Evolutionary conservation across 2,113 vertebrate species (phyloP), one percentile per base, ranked within the genome.

Genomic region (Indicator maculatus): DNA sequence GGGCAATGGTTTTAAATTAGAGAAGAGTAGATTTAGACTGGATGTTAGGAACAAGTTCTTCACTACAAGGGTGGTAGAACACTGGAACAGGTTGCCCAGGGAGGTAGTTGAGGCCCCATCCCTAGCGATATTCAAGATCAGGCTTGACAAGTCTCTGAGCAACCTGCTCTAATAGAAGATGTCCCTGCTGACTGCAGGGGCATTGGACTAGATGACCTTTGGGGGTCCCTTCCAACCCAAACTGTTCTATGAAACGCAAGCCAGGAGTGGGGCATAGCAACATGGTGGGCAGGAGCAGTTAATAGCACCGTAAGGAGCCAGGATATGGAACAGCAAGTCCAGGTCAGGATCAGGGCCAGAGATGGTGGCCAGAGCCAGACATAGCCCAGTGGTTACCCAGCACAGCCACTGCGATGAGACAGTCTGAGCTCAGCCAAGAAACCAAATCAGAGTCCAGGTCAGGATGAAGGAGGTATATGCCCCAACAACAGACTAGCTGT

Each of bases 401-500:
- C 23, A 28, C 0, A 3, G n/a, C 21, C 18, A 41, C 12, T 1
- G 2, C 19, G 17, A 59, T 0, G 1, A 83, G n/a, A 16, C 27
- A 33, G 14, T 58, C 26, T 1, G 1, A 52, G 30, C 53, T 15
- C 28, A 30, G 16, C 27, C 30, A 33, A 39, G 41, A 72, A 63
- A 9, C 19, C 31, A 4, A 16, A 31, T 59, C 56, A 45, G 50
- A 39, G 58, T 20, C 30, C 38, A 10, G 14, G 39, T 66, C 53
- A 75, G 71, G n/a, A 39, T 33, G 28, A 28, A 45, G 23, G 27
- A 70, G 44, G n/a, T 47, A 52, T 5, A 45, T 28, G 39, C 24
- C 14, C 1, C 1, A 61, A 14, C 8, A 6, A 6, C 27, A 66
- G 33, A 21, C 2, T 1, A 0, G 24, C n/a, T 38, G 20, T 0